Percentiles rank a stretch among this genome's conserved stretches.
Evolutionary conservation across 2,113 vertebrate species (phyloP).

Genomic region (Mandrillus leucophaeus): DNA sequence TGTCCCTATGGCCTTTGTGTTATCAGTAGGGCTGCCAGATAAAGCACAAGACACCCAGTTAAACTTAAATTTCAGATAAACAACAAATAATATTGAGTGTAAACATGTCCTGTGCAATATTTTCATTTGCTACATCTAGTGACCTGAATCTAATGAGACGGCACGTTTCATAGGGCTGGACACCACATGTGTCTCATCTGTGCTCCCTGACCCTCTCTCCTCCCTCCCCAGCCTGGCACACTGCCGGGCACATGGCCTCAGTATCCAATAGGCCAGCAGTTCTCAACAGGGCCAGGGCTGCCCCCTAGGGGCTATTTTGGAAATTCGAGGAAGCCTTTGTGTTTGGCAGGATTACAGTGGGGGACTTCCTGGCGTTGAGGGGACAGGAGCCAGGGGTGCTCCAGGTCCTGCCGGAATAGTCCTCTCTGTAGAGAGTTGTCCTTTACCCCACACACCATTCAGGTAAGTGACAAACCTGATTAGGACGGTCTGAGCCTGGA

Average conservation of each 20-base stretch:
- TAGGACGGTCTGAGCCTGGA: neutral
- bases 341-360: too few species aligned
- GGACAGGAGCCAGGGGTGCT: neutral
- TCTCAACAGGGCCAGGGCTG: neutral
- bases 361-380: fast-evolving
- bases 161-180: fast-evolving
- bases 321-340: neutral
- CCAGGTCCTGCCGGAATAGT: neutral
- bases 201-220: fast-evolving
- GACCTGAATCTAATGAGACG: neutral
- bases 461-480: neutral
- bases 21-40: neutral
- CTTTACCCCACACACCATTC: neutral
- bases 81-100: neutral
- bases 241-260: neutral
- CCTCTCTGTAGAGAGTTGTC: neutral
- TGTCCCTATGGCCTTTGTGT: neutral
- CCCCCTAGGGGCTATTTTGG: conserved; percentile 24
- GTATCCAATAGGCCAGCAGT: fast-evolving
- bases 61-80: neutral
- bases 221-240: neutral
- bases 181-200: neutral
- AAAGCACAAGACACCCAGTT: neutral
- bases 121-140: neutral
- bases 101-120: too few species aligned